These are phyloP conservation scores for Lepidonotus clava DNA, from an alignment of 2,888 invertebrate species.

Conservation along the genomic window DNA sequence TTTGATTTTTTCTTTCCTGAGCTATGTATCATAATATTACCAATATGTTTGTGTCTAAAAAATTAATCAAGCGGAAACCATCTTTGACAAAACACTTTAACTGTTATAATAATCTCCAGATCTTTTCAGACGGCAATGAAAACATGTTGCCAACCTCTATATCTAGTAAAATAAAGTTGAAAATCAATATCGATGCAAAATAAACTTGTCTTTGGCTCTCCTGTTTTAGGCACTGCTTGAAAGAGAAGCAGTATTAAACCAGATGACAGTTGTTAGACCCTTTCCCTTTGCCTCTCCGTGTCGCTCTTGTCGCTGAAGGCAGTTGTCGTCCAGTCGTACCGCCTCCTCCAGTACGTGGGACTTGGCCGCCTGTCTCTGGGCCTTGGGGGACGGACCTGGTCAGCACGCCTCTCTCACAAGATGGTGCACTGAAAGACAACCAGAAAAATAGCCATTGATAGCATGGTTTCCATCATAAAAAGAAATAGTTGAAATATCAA, in stretches of 20 bases:
- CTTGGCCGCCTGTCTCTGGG: neutral
- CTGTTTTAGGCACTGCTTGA: neutral
- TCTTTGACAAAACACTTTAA: too few relatives aligned
- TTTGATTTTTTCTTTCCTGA: too few relatives aligned
- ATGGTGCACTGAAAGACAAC: constrained; percentile 22
- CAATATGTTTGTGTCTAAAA: too few relatives aligned
- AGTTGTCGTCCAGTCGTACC: neutral
- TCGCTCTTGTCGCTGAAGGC: too few relatives aligned
- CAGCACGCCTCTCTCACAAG: constrained; percentile 4
- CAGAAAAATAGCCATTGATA: neutral
- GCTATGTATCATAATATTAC: too few relatives aligned
- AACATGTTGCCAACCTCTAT: neutral
- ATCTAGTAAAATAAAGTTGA: neutral
- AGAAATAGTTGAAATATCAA: neutral
- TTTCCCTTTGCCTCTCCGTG: neutral
- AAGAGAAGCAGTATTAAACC: neutral
- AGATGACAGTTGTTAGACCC: neutral
- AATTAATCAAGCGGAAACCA: too few relatives aligned
- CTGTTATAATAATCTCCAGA: too few relatives aligned
- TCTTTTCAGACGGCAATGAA: too few relatives aligned
- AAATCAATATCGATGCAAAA: neutral
- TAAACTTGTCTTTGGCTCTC: neutral
- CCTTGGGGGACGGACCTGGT: neutral
- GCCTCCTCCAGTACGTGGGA: neutral
- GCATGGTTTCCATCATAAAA: neutral